Evolutionary conservation across 2,888 invertebrate genomes (phyloP).

Genomic region (Ceriagrion tenellum): DNA sequence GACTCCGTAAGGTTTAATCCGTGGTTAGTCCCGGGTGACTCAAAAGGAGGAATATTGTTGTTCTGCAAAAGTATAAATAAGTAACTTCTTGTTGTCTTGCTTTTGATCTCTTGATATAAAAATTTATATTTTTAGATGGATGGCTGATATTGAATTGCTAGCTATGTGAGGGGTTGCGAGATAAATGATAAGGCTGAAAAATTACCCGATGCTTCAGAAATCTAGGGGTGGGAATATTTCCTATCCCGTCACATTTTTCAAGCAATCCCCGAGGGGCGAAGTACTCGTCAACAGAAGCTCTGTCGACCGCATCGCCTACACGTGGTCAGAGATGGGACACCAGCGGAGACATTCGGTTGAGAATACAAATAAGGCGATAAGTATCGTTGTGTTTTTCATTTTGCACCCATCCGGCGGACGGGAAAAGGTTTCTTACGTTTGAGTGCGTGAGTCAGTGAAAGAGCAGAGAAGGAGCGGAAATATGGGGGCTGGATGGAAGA

Average conservation of each 20-base stretch:
- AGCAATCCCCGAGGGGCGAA: neutral
- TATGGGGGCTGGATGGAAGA: neutral
- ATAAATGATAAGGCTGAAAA: neutral
- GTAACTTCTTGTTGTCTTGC: too few relatives aligned
- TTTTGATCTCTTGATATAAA: neutral
- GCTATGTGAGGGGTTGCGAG: neutral
- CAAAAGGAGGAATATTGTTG: too few relatives aligned
- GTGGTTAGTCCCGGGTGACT: too few relatives aligned
- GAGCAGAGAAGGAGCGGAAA: neutral
- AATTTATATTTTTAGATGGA: neutral
- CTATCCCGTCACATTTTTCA: neutral
- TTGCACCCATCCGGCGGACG: neutral
- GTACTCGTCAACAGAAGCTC: neutral
- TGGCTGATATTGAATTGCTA: too few relatives aligned
- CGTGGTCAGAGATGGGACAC: neutral
- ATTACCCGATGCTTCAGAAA: neutral
- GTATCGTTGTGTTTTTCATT: neutral
- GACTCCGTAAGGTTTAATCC: too few relatives aligned
- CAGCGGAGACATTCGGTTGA: neutral
- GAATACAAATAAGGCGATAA: constrained; percentile 43
- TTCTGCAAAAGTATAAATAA: too few relatives aligned
- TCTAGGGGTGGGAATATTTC: neutral
- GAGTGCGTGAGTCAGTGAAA: neutral
- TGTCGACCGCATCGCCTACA: constrained; percentile 8
- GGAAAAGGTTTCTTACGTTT: neutral